phyloP scores from a whole-genome alignment of 2,888 invertebrate species.

The Conops quadrifasciatus region DNA sequence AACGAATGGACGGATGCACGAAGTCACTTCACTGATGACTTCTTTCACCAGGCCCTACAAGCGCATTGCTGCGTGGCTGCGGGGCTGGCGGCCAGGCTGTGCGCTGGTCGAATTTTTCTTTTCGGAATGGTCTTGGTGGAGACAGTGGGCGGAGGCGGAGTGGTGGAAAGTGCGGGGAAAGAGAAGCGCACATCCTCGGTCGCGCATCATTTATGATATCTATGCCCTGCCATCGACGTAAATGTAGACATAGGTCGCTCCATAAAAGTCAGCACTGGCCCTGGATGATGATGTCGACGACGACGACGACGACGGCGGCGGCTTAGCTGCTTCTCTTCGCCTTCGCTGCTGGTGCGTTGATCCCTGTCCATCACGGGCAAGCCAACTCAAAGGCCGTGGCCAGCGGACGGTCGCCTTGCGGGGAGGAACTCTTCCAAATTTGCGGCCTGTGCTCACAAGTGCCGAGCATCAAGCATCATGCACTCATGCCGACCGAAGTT shows the following conservation, averaged over 20 bases:
- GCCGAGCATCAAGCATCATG: not conserved
- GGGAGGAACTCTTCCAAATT: not conserved
- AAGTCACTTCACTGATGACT: conserved; percentile 22
- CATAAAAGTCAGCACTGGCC: conserved; percentile 40
- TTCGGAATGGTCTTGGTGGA: not conserved
- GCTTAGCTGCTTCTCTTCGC: conserved; percentile 15
- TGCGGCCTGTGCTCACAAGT: not conserved
- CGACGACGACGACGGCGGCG: conserved; percentile 4
- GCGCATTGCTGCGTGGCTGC: not conserved
- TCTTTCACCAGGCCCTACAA: conserved; percentile 19
- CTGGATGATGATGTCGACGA: conserved; percentile 37
- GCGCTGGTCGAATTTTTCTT: not conserved
- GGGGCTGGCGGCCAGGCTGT: too few relatives aligned
- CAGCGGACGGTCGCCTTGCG: not conserved
- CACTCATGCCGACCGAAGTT: not conserved
- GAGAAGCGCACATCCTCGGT: not conserved
- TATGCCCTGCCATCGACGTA: conserved; percentile 39
- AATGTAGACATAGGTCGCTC: conserved; percentile 39
- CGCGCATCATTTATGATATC: conserved; percentile 38
- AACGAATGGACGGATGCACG: too few relatives aligned
- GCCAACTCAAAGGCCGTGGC: not conserved
- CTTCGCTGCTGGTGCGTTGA: conserved; percentile 1
- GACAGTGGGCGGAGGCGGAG: not conserved
- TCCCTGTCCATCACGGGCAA: not conserved
- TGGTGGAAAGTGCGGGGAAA: not conserved